Evolutionary conservation across 2,888 invertebrate genomes (phyloP).

Genomic region (Steinernema carpocapsae): DNA sequence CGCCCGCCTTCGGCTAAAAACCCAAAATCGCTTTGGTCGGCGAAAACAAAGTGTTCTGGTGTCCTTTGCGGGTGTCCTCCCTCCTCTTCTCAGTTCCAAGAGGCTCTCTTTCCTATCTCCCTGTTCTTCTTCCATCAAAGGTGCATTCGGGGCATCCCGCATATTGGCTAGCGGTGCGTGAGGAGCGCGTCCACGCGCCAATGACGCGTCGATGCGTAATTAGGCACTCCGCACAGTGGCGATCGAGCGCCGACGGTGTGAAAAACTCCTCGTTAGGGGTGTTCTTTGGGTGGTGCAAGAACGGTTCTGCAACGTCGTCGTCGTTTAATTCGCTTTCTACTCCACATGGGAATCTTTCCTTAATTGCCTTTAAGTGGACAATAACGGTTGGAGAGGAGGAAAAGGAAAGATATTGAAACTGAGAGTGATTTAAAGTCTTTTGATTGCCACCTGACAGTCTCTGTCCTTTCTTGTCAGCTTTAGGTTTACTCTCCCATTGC

Average conservation of each 20-base stretch:
- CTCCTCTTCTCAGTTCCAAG: background rate
- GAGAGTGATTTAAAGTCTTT: too few species aligned
- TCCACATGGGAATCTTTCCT: conserved; percentile 17
- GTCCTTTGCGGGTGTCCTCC: background rate
- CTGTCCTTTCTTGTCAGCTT: too few species aligned
- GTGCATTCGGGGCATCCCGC: background rate
- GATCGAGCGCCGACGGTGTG: too few species aligned
- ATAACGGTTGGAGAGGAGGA: too few species aligned
- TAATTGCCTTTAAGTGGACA: background rate
- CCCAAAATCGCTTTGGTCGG: background rate
- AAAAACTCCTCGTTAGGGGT: too few species aligned
- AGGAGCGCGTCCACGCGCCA: background rate
- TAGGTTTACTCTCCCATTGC: too few species aligned
- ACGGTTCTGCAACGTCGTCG: background rate
- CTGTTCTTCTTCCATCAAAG: background rate
- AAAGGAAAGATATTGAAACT: too few species aligned
- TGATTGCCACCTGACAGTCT: too few species aligned
- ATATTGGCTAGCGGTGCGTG: conserved; percentile 27
- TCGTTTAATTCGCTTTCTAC: conserved; percentile 10
- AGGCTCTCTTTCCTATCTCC: background rate
- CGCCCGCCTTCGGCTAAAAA: too few species aligned
- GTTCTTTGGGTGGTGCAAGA: too few species aligned
- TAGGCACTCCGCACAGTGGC: background rate
- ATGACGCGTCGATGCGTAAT: conserved; percentile 15
- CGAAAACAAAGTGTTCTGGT: conserved; percentile 11